Evolutionary conservation across 2,113 vertebrate genomes (phyloP).

Genomic region (Protomyctophum bolini): DNA sequence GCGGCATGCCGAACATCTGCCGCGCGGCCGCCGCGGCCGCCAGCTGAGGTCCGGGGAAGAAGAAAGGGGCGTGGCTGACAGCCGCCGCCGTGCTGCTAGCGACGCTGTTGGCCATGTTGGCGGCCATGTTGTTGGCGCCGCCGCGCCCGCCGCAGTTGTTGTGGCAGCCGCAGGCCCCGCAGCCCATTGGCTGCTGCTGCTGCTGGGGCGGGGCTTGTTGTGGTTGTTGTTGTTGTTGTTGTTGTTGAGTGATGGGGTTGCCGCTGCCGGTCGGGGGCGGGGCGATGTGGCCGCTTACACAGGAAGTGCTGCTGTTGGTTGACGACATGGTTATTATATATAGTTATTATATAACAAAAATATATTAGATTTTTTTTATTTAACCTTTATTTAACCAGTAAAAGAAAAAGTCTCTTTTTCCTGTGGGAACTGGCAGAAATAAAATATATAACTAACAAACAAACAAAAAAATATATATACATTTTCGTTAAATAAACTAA

Average conservation of each 20-base stretch:
- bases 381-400: too few relatives aligned
- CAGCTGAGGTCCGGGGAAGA: slow-evolving; percentile 81
- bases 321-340: too few relatives aligned
- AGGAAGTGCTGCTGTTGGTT: slow-evolving; percentile 63
- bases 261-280: slow-evolving; percentile 58
- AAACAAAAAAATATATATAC: too few relatives aligned
- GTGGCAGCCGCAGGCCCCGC: slow-evolving; percentile 89
- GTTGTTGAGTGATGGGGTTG: slow-evolving; percentile 62
- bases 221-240: slow-evolving; percentile 75
- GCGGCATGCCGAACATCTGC: slow-evolving; percentile 87
- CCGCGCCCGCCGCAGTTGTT: slow-evolving; percentile 84
- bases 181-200: slow-evolving; percentile 81
- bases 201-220: slow-evolving; percentile 76
- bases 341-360: too few relatives aligned
- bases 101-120: not conserved
- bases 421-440: too few relatives aligned
- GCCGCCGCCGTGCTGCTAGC: not conserved
- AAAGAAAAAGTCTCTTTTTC: too few relatives aligned
- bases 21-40: slow-evolving; percentile 80
- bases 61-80: slow-evolving; percentile 80
- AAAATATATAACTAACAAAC: too few relatives aligned
- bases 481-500: too few relatives aligned
- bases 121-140: slow-evolving; percentile 13
- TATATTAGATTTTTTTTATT: too few relatives aligned
- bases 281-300: slow-evolving; percentile 72